phyloP scores from a whole-genome alignment of 2,113 vertebrate species.

The Tricholaema leucomelas region DNA sequence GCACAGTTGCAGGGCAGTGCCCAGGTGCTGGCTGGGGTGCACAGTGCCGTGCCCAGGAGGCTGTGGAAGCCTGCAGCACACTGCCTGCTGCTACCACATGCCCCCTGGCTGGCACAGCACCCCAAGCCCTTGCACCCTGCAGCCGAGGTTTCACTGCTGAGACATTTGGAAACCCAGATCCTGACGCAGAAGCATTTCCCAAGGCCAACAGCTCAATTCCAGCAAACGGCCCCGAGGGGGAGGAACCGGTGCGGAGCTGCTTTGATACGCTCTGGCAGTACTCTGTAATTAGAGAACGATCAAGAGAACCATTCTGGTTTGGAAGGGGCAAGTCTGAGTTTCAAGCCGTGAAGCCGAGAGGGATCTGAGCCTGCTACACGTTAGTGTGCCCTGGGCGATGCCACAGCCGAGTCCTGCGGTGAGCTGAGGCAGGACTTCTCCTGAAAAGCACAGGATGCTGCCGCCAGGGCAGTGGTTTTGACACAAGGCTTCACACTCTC shows the following conservation, averaged over 20 bases:
- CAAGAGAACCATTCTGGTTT: conserved; percentile 12
- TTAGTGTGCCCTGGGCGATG: conserved; percentile 41
- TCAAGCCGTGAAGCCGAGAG: conserved; percentile 62
- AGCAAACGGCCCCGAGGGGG: conserved; percentile 3
- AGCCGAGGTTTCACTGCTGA: not conserved
- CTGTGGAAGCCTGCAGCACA: not conserved
- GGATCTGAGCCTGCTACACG: conserved; percentile 38
- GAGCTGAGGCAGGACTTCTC: conserved; percentile 34
- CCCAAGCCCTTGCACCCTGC: not conserved
- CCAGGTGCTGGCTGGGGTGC: rapidly evolving
- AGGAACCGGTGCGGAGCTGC: not conserved
- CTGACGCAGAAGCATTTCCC: not conserved
- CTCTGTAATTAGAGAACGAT: not conserved
- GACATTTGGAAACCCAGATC: not conserved
- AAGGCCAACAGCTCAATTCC: not conserved
- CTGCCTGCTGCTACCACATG: not conserved
- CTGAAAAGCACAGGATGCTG: conserved; percentile 63
- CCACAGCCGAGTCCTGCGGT: conserved; percentile 19
- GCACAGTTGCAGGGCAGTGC: rapidly evolving
- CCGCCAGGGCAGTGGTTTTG: conserved; percentile 58
- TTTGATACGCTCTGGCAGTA: conserved; percentile 6
- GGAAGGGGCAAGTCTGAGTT: conserved; percentile 2
- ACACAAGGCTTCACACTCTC: conserved; percentile 40
- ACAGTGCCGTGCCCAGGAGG: not conserved
- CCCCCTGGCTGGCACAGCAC: not conserved